Conservation (phyloP, 2,888 invertebrate genomes). For the Panopea generosa region DNA sequence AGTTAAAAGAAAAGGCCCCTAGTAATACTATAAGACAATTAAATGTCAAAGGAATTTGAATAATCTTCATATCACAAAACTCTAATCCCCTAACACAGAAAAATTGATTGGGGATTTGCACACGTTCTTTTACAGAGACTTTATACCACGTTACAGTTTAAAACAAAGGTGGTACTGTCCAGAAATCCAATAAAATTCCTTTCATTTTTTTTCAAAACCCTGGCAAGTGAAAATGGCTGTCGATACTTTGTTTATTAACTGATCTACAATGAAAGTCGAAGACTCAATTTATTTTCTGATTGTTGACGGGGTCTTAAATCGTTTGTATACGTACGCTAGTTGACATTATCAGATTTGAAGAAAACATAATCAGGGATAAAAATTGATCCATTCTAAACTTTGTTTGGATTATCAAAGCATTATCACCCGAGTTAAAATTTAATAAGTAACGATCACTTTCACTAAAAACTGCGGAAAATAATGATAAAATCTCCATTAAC, state of each 20-base stretch:
- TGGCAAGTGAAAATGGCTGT: slow-evolving; percentile 52
- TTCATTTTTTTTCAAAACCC: slow-evolving; percentile 23
- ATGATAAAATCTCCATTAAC: too few relatives aligned
- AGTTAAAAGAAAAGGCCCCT: slow-evolving; percentile 5
- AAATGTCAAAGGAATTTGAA: slow-evolving; percentile 8
- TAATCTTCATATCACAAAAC: slow-evolving; percentile 11
- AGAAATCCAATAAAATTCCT: slow-evolving; percentile 29
- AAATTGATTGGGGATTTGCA: slow-evolving; percentile 41
- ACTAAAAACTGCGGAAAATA: too few relatives aligned
- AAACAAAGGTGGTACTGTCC: slow-evolving; percentile 29
- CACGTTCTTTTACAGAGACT: too few relatives aligned
- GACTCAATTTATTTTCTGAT: slow-evolving; percentile 38
- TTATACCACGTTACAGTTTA: background rate
- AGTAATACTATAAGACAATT: slow-evolving; percentile 10
- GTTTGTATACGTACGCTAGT: background rate
- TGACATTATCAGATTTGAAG: background rate
- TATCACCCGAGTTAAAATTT: too few relatives aligned
- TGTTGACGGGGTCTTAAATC: slow-evolving; percentile 26
- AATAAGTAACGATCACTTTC: too few relatives aligned
- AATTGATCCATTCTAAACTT: too few relatives aligned
- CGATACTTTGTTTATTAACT: slow-evolving; percentile 34
- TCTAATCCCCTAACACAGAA: slow-evolving; percentile 12
- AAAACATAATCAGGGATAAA: background rate
- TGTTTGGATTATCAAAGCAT: too few relatives aligned
- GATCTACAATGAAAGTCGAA: slow-evolving; percentile 51